phyloP scores from a whole-genome alignment of 2,797 vertebrate species.

The Malurus splendens region DNA sequence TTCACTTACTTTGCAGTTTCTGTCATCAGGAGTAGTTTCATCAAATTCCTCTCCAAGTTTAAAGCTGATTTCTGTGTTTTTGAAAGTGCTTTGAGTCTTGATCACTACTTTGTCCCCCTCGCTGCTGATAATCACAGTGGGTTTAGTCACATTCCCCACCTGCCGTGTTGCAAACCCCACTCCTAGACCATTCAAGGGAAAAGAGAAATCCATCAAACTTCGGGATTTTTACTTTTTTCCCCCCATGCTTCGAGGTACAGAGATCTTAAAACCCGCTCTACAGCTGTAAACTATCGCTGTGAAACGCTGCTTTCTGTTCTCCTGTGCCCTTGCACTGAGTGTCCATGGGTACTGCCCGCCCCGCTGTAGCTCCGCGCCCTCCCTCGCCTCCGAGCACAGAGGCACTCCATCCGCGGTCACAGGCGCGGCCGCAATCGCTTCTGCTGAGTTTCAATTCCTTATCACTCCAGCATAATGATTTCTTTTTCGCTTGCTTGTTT shows the following conservation, averaged over 20 bases:
- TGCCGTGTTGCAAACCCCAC: conserved; percentile 88
- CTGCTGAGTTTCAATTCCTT: neutral
- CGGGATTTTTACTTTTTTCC: fast-evolving
- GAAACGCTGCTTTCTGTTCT: neutral
- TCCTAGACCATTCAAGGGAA: conserved; percentile 65
- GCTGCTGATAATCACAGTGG: conserved; percentile 85
- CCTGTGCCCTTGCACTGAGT: neutral
- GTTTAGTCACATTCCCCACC: conserved; percentile 90
- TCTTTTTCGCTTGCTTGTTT: neutral
- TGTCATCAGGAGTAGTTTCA: conserved; percentile 84
- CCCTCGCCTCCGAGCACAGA: neutral
- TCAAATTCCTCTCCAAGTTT: conserved; percentile 91
- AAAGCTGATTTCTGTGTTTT: conserved; percentile 89
- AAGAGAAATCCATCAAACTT: neutral
- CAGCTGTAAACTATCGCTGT: neutral
- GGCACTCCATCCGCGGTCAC: no score
- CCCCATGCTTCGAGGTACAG: neutral
- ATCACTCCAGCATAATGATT: neutral
- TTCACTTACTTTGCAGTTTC: conserved; percentile 87
- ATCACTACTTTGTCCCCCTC: conserved; percentile 85
- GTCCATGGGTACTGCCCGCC: fast-evolving
- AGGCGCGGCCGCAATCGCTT: neutral
- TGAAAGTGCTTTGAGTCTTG: conserved; percentile 87
- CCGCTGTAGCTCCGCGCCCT: fast-evolving
- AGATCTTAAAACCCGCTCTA: neutral